phyloP scores from a whole-genome alignment of 2,888 invertebrate genomes.

The Morpho deidamia region DNA sequence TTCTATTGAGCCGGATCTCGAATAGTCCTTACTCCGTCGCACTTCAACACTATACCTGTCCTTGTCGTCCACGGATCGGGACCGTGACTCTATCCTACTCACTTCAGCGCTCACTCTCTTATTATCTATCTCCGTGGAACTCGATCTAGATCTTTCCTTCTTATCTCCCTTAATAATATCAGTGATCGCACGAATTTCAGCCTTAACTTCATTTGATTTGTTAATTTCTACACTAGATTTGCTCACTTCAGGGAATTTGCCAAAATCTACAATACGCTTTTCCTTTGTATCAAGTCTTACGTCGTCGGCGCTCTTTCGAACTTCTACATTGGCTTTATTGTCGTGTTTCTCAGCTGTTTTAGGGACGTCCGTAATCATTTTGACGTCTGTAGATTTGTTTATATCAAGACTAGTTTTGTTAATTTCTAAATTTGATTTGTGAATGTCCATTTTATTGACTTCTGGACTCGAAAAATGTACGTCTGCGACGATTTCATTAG shows the following conservation, averaged over 20 bases:
- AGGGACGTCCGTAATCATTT: conserved; percentile 7
- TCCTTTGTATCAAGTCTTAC: conserved; percentile 17
- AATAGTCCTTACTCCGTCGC: conserved; percentile 39
- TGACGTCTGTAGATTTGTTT: conserved; percentile 3
- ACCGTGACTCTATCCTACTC: conserved; percentile 31
- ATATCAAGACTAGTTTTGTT: conserved; percentile 8
- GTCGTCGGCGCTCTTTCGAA: conserved; percentile 25
- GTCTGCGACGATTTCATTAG: conserved; percentile 3
- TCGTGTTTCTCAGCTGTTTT: conserved; percentile 7
- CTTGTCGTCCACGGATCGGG: conserved; percentile 32
- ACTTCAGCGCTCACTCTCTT: conserved; percentile 30
- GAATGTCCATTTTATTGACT: not conserved
- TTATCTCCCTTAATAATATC: conserved; percentile 20
- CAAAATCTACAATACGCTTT: conserved; percentile 17
- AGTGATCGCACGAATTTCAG: conserved; percentile 14
- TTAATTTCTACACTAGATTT: conserved; percentile 15
- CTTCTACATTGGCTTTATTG: conserved; percentile 20
- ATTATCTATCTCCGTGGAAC: conserved; percentile 22
- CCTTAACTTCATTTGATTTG: conserved; percentile 10
- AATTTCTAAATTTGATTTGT: conserved; percentile 11
- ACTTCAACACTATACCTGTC: conserved; percentile 29
- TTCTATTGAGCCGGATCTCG: conserved; percentile 52
- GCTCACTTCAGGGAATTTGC: conserved; percentile 26
- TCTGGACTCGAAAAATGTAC: not conserved
- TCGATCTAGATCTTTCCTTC: conserved; percentile 23